These are phyloP conservation scores for Takifugu rubripes DNA, from an alignment of 2,797 vertebrate genomes.

Conservation along the genomic window DNA sequence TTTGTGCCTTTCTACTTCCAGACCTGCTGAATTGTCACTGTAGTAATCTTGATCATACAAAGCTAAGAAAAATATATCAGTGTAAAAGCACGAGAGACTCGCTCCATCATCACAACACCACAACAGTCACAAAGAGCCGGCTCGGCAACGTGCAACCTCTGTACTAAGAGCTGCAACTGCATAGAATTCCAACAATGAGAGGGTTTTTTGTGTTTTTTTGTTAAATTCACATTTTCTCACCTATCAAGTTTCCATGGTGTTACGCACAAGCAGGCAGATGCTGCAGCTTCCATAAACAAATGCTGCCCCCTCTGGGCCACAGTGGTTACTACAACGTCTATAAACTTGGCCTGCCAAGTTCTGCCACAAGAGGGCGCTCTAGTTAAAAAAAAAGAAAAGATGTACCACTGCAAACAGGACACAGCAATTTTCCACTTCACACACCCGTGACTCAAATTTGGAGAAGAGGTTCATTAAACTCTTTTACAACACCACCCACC, in stretches of 20 bases:
- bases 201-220: background rate
- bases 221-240: constrained; percentile 9
- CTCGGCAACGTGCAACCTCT: constrained; percentile 30
- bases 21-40: constrained; percentile 77
- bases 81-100: constrained; percentile 71
- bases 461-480: constrained; percentile 9
- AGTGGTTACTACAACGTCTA: constrained; percentile 64
- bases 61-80: constrained; percentile 75
- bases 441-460: constrained; percentile 61
- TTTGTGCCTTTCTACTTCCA: constrained; percentile 71
- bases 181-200: background rate
- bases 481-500: constrained; percentile 1
- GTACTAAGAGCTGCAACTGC: constrained; percentile 17
- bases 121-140: constrained; percentile 46
- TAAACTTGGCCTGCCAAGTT: constrained; percentile 90
- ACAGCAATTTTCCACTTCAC: constrained; percentile 52
- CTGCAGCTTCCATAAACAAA: constrained; percentile 33
- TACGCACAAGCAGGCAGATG: constrained; percentile 1
- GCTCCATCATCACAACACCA: constrained; percentile 67
- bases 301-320: constrained; percentile 45
- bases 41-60: constrained; percentile 73
- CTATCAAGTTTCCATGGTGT: background rate
- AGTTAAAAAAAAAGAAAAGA: constrained; percentile 52
- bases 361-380: constrained; percentile 78
- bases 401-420: constrained; percentile 69